Conservation (phyloP, 2,888 invertebrate species). For the Melinaea menophilus region DNA sequence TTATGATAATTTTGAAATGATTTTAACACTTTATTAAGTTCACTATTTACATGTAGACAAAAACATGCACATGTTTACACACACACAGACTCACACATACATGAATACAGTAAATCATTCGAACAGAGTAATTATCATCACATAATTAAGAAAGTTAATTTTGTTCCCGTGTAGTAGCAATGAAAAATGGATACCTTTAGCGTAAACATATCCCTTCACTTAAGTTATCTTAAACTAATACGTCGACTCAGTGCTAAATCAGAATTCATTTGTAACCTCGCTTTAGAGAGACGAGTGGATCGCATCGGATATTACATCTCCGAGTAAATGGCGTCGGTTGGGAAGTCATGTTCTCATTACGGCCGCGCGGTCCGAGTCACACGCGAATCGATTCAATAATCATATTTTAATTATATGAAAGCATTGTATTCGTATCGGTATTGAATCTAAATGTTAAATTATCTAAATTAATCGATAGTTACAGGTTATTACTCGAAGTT, state of each 20-base stretch:
- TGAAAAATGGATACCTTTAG: constrained; percentile 13
- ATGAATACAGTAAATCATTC: background rate
- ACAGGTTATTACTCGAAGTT: constrained; percentile 13
- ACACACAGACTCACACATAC: no score
- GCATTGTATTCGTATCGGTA: constrained; percentile 5
- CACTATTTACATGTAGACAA: no score
- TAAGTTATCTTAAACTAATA: constrained; percentile 15
- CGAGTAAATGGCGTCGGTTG: constrained; percentile 57
- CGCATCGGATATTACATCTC: constrained; percentile 67
- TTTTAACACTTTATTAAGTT: no score
- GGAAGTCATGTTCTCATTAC: constrained; percentile 54
- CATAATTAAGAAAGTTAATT: constrained; percentile 3
- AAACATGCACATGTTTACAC: no score
- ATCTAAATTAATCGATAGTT: constrained; percentile 16
- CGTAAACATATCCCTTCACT: constrained; percentile 10
- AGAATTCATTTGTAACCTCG: constrained; percentile 37
- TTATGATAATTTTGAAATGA: no score
- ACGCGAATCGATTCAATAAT: constrained; percentile 18
- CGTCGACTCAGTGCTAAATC: constrained; percentile 31
- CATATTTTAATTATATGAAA: background rate
- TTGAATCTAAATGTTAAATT: constrained; percentile 4
- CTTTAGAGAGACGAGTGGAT: constrained; percentile 32
- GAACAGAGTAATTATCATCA: background rate
- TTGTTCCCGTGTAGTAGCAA: constrained; percentile 1
- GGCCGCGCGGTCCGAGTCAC: constrained; percentile 38